Conservation (phyloP, 1,140 invertebrate genomes). For the Xylocopa sonorina region DNA sequence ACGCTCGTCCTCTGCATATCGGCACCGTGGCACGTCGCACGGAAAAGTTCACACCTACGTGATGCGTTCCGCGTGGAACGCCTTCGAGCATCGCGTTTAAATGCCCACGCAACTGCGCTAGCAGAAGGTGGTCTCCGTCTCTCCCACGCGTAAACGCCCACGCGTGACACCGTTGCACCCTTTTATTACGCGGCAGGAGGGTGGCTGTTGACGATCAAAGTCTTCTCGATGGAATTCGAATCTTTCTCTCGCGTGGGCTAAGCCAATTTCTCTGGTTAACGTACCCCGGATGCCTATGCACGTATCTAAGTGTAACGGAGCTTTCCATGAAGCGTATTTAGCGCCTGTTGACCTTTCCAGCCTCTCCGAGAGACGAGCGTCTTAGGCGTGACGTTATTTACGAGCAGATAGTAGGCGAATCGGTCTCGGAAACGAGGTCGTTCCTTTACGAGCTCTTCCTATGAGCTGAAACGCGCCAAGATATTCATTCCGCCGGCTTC, state of each 20-base stretch:
- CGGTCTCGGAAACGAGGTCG: not conserved
- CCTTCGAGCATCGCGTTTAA: not conserved
- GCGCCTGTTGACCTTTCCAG: not conserved
- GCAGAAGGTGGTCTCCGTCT: conserved; percentile 40
- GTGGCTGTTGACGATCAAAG: conserved; percentile 20
- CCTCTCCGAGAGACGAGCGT: not conserved
- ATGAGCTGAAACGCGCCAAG: not conserved
- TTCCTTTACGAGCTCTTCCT: conserved; percentile 8
- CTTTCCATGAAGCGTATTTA: not conserved
- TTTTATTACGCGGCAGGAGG: not conserved
- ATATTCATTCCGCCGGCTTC: not conserved
- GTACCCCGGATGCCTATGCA: not conserved
- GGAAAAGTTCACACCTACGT: conserved; percentile 13
- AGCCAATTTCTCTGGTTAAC: not conserved
- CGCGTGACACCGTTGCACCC: conserved; percentile 13
- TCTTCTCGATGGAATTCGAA: not conserved
- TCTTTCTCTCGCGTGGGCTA: not conserved
- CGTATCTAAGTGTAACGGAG: not conserved
- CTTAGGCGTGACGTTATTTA: not conserved
- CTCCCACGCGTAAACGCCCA: conserved; percentile 50
- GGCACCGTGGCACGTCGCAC: not conserved
- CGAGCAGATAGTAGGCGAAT: not conserved
- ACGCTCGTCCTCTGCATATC: conserved; percentile 14
- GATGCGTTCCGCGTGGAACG: not conserved
- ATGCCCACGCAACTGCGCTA: conserved; percentile 46